Evolutionary conservation across 2,797 vertebrate species (phyloP).

Genomic region (Podarcis lilfordi): DNA sequence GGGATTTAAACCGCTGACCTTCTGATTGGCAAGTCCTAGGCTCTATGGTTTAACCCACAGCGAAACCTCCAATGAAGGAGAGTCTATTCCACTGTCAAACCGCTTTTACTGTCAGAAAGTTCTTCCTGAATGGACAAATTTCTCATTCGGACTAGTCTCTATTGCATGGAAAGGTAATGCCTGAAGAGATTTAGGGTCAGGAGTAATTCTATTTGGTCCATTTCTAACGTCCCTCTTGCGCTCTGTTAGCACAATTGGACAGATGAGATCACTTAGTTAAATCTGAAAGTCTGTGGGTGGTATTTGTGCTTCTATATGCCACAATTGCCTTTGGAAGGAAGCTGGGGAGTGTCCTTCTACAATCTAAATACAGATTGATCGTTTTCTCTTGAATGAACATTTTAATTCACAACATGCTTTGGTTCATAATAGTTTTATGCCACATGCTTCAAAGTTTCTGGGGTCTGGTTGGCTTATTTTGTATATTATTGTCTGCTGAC

Average conservation of each 20-base stretch:
- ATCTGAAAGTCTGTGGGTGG: neutral
- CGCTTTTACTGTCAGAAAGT: no score
- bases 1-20: no score
- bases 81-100: no score
- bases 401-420: conserved; percentile 15
- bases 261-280: neutral
- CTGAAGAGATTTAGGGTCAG: neutral
- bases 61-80: no score
- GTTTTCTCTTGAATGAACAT: neutral
- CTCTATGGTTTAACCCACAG: no score
- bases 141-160: no score
- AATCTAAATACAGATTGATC: neutral
- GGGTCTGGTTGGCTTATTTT: neutral
- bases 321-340: neutral
- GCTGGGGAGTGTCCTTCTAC: neutral
- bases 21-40: no score
- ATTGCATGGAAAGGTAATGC: no score
- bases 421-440: neutral
- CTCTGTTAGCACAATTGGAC: neutral
- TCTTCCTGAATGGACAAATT: no score
- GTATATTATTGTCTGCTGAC: neutral
- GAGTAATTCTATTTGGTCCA: neutral
- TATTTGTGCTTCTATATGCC: neutral
- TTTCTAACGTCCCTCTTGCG: neutral
- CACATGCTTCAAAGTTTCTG: neutral